phyloP scores from a whole-genome alignment of 2,113 vertebrate genomes.

The Macquaria australasica region DNA sequence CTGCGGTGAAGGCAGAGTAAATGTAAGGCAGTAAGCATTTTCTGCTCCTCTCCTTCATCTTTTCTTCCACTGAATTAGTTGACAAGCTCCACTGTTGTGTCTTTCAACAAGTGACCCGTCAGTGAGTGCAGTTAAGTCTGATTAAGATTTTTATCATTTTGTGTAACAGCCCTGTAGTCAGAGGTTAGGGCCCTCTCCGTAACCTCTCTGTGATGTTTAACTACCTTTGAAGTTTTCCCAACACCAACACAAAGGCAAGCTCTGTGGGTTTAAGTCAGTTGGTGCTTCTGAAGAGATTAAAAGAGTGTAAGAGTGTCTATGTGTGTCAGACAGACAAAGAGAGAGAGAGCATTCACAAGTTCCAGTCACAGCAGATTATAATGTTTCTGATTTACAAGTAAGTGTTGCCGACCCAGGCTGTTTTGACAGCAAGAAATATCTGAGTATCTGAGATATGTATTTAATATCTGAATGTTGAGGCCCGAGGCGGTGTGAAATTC shows the following conservation, averaged over 20 bases:
- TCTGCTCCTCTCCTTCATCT: constrained; percentile 12
- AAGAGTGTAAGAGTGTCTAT: constrained; percentile 50
- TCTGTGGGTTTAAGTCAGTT: constrained; percentile 72
- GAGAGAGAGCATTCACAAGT: constrained; percentile 54
- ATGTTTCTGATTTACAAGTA: constrained; percentile 69
- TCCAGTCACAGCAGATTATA: constrained; percentile 72
- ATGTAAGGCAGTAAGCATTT: background rate
- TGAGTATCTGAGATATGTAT: constrained; percentile 72
- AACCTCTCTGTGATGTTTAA: constrained; percentile 77
- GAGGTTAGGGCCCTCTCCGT: constrained; percentile 61
- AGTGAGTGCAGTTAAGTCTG: constrained; percentile 39
- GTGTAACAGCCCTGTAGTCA: constrained; percentile 39
- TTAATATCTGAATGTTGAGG: constrained; percentile 72
- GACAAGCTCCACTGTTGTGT: constrained; percentile 22
- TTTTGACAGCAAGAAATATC: constrained; percentile 73
- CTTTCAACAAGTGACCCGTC: constrained; percentile 60
- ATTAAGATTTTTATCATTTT: constrained; percentile 65
- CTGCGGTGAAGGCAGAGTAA: background rate
- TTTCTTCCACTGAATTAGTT: background rate
- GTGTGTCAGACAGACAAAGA: constrained; percentile 53
- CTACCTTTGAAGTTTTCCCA: constrained; percentile 75
- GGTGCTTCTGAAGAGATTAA: constrained; percentile 71
- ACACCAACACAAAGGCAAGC: constrained; percentile 74
- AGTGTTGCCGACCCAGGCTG: constrained; percentile 56
- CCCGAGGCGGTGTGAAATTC: constrained; percentile 71